These are phyloP conservation scores for Poecilia wingei DNA, from an alignment of 2,797 vertebrate species.

Conservation along the genomic window DNA sequence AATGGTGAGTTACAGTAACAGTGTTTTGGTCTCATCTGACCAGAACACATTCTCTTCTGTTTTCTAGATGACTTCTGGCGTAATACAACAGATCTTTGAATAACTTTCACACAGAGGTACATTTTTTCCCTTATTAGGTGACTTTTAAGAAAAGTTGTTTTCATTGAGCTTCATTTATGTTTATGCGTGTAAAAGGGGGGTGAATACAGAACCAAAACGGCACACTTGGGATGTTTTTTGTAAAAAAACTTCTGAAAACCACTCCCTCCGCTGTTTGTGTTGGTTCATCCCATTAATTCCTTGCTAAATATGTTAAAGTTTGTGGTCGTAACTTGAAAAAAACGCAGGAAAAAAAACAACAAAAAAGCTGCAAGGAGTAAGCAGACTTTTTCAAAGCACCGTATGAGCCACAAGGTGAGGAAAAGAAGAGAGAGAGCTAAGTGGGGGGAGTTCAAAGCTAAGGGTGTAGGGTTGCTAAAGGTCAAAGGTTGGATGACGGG, in stretches of 20 bases:
- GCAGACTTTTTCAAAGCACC: neutral
- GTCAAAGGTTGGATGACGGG: slow-evolving; percentile 56
- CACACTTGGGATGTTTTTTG: neutral
- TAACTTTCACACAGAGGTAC: neutral
- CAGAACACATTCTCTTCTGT: neutral
- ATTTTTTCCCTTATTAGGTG: no score
- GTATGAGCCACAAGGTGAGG: slow-evolving; percentile 42
- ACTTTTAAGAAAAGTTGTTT: neutral
- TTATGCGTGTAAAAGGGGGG: neutral
- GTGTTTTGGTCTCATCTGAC: neutral
- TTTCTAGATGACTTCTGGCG: neutral
- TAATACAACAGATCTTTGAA: neutral
- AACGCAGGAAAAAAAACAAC: no score
- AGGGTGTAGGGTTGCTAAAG: slow-evolving; percentile 50
- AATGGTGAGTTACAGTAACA: neutral
- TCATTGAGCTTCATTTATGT: neutral
- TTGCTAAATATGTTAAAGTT: neutral
- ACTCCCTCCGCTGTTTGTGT: neutral
- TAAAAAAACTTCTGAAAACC: neutral
- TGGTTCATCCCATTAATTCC: neutral
- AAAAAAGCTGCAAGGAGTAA: neutral
- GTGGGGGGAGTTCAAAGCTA: slow-evolving; percentile 33
- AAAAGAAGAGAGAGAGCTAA: slow-evolving; percentile 46
- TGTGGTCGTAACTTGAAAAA: neutral
- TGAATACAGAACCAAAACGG: neutral